Base-by-base conservation (phyloP, 2,888 invertebrate genomes). In the Synergus gifuensis region DNA sequence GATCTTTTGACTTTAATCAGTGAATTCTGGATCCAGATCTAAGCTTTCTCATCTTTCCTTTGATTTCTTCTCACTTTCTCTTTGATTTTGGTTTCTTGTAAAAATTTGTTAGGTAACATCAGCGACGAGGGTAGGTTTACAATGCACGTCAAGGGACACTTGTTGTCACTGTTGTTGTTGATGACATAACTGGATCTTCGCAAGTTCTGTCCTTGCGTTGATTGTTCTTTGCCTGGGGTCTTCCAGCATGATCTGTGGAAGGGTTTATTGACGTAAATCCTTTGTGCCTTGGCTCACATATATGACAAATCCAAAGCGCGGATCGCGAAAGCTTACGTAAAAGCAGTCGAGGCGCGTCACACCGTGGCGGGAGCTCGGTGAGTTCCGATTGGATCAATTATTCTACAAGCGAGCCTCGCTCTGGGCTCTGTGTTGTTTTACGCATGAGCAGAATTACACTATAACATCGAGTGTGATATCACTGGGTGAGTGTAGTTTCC, bases 321-420 rank as follows among this genome's bases (percentile, higher is more conserved):
- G 67, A 60, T 54, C 79, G 79, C 81, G 78, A 67, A 77, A 79
- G 83, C 80, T 86, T 86, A 84, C 83, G 82, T 86, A 87, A 87
- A 86, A 82, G 85, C 83, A 80, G 82, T 84, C 83, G 83, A 84
- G 83, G 85, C 83, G 83, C 85, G 79, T 82, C 84, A 79, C 83
- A 82, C 81, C 81, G 84, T 85, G 85, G 86, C 86, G 86, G 85
- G 85, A 87, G 86, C 86, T 83, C 86, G 81, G 73, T 78, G 85
- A 85, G 82, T 87, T 87, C 86, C 86, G 87, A 88, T 89, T 86
- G 88, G 86, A 87, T 87, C 87, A 88, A 88, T 87, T 86, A 86
- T 88, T 88, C 85, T 83, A 84, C 86, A 77, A 82, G 85, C 84
- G 84, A 87, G 84, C 85, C 85, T 86, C 83, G 85, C 83, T 84